Percentiles rank a stretch among this genome's conserved stretches.
These are phyloP conservation scores for Leptocoma aspasia DNA, from an alignment of 2,113 vertebrate genomes.

Conservation along the genomic window DNA sequence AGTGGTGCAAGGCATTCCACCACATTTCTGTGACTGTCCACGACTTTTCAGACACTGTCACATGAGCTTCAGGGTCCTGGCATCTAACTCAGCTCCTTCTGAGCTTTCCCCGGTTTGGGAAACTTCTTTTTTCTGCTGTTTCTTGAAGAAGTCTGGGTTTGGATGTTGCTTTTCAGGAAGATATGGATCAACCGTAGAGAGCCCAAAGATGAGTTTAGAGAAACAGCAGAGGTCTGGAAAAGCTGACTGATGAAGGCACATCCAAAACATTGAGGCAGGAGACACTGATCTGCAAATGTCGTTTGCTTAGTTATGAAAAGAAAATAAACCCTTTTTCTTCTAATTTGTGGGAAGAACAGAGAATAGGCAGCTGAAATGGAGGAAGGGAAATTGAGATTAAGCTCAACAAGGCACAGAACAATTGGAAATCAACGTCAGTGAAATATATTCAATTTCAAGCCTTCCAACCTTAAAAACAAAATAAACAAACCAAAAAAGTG, in stretches of 20 bases:
- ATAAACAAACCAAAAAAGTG: not conserved
- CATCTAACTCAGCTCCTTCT: not conserved
- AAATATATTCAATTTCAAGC: not conserved
- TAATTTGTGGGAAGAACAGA: not conserved
- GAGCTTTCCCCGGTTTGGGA: not conserved
- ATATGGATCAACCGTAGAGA: not conserved
- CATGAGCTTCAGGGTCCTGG: not conserved
- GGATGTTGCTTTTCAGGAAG: not conserved
- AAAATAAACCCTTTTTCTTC: not conserved
- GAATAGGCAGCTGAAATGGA: not conserved
- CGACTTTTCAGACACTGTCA: not conserved
- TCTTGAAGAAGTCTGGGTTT: not conserved
- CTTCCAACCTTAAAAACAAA: not conserved
- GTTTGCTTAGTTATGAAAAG: not conserved
- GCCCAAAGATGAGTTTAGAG: not conserved
- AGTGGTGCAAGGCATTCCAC: not conserved
- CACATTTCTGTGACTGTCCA: not conserved
- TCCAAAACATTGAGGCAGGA: not conserved
- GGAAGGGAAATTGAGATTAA: not conserved
- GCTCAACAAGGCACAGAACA: not conserved
- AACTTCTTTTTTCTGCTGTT: not conserved
- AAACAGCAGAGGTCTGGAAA: not conserved
- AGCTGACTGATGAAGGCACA: not conserved
- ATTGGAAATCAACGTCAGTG: not conserved
- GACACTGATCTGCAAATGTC: not conserved